Conservation (phyloP, 2,888 invertebrate genomes). For the Drosophila neotestacea region DNA sequence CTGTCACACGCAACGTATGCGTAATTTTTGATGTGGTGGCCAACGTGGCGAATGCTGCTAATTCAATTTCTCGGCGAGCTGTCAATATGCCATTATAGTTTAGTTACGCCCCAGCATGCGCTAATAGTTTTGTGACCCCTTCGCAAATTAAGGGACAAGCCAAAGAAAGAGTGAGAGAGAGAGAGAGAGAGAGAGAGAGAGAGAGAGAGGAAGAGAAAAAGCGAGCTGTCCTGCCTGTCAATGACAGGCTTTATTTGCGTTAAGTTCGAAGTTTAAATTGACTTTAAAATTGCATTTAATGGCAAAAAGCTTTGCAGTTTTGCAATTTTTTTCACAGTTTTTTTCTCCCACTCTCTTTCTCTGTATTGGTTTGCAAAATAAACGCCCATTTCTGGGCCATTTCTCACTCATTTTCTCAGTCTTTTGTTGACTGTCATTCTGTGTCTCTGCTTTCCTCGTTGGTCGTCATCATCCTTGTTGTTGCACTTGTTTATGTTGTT, state of each 20-base stretch:
- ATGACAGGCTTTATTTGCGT: slow-evolving; percentile 74
- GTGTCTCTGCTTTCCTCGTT: slow-evolving; percentile 34
- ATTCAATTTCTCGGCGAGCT: slow-evolving; percentile 67
- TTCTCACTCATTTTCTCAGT: slow-evolving; percentile 35
- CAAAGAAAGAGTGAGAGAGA: neutral
- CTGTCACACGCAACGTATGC: slow-evolving; percentile 61
- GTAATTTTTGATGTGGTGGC: slow-evolving; percentile 61
- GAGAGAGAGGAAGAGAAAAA: neutral
- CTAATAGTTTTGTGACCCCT: slow-evolving; percentile 45
- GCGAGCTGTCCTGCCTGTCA: slow-evolving; percentile 42
- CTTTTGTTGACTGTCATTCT: slow-evolving; percentile 47
- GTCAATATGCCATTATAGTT: slow-evolving; percentile 65
- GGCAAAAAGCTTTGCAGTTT: slow-evolving; percentile 50
- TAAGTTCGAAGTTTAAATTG: slow-evolving; percentile 71
- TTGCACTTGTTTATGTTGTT: neutral
- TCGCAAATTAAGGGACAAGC: neutral
- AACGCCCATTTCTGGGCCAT: slow-evolving; percentile 40
- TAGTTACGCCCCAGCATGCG: slow-evolving; percentile 28
- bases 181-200: neutral
- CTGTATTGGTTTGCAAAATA: slow-evolving; percentile 3
- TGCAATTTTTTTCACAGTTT: slow-evolving; percentile 2
- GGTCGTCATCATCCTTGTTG: slow-evolving; percentile 37
- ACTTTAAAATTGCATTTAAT: slow-evolving; percentile 78
- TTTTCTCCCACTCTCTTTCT: neutral
- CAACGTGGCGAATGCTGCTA: slow-evolving; percentile 62